phyloP scores from a whole-genome alignment of 1,140 invertebrate genomes.

The Drosophila jambulina region DNA sequence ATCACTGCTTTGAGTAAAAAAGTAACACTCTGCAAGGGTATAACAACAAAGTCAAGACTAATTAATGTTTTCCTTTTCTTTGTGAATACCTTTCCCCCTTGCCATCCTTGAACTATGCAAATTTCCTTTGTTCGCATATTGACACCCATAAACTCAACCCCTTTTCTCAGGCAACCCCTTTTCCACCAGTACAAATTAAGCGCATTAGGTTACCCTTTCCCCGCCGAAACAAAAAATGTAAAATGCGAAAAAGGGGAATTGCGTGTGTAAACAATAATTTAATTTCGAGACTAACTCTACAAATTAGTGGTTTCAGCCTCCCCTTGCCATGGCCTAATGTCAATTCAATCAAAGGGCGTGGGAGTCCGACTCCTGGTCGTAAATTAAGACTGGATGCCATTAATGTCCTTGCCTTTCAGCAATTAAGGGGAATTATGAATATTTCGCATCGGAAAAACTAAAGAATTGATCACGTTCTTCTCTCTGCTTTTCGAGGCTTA shows the following conservation, averaged over 20 bases:
- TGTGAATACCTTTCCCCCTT: neutral
- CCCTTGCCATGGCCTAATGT: neutral
- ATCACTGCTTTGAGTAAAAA: no score
- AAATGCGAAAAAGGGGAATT: slow-evolving; percentile 28
- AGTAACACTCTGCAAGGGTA: neutral
- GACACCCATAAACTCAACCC: slow-evolving; percentile 30
- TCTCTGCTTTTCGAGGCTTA: slow-evolving; percentile 11
- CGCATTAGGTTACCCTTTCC: neutral
- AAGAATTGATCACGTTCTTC: slow-evolving; percentile 57
- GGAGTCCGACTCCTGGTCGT: slow-evolving; percentile 5
- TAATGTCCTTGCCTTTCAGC: slow-evolving; percentile 26
- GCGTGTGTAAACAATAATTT: slow-evolving; percentile 75
- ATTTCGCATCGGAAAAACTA: slow-evolving; percentile 20
- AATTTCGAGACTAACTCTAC: slow-evolving; percentile 61
- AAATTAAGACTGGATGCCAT: slow-evolving; percentile 26
- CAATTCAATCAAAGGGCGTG: slow-evolving; percentile 40
- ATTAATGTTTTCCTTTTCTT: slow-evolving; percentile 42
- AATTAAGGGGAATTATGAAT: slow-evolving; percentile 61
- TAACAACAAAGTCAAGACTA: slow-evolving; percentile 35
- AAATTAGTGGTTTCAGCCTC: slow-evolving; percentile 65
- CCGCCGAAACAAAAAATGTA: neutral
- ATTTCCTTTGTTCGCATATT: slow-evolving; percentile 60
- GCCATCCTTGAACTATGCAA: slow-evolving; percentile 37
- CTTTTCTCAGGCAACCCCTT: slow-evolving; percentile 31
- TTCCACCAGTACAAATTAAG: slow-evolving; percentile 44